Percentiles rank a stretch among this genome's conserved stretches.
phyloP scores from a whole-genome alignment of 2,797 vertebrate species.

The Ctenopoma multispine region DNA sequence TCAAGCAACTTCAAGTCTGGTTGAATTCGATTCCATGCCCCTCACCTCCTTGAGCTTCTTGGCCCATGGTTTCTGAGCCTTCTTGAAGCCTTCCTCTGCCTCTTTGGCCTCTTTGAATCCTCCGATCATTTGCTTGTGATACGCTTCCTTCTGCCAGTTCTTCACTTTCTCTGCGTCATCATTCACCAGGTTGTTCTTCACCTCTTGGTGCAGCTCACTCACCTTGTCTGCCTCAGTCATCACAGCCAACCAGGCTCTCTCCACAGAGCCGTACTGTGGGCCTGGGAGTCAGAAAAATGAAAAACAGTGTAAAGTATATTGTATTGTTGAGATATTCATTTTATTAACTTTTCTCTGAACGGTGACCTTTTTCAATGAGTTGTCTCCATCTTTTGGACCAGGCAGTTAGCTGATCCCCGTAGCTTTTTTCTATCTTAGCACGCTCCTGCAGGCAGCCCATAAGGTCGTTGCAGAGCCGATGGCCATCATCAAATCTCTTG shows the following conservation, averaged over 20 bases:
- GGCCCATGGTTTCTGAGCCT: conserved; percentile 99
- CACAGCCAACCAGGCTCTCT: conserved; percentile 93
- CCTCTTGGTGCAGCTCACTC: conserved; percentile 95
- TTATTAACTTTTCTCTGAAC: neutral
- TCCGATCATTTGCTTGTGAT: conserved; percentile 99
- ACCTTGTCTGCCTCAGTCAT: conserved; percentile 96
- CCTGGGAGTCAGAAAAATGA: conserved; percentile 75
- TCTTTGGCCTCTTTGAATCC: conserved; percentile 98
- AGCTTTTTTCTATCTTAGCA: conserved; percentile 97
- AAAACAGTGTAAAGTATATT: neutral
- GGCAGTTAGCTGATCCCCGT: conserved; percentile 93
- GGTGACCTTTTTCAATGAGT: conserved; percentile 94
- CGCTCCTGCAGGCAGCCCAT: conserved; percentile 96
- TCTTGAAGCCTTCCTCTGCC: conserved; percentile 96
- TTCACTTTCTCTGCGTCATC: conserved; percentile 96
- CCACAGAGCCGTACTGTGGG: conserved; percentile 96
- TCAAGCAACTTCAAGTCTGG: neutral
- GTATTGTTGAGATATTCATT: conserved; percentile 4
- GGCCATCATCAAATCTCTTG: conserved; percentile 95
- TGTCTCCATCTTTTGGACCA: conserved; percentile 99
- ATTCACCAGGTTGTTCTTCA: conserved; percentile 92
- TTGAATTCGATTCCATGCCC: neutral
- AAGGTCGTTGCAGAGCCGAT: conserved; percentile 97
- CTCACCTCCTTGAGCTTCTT: conserved; percentile 98
- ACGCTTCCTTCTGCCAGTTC: conserved; percentile 99